phyloP scores from a whole-genome alignment of 92 coral and sea anemone genomes.

The Epizoanthus fatuus region DNA sequence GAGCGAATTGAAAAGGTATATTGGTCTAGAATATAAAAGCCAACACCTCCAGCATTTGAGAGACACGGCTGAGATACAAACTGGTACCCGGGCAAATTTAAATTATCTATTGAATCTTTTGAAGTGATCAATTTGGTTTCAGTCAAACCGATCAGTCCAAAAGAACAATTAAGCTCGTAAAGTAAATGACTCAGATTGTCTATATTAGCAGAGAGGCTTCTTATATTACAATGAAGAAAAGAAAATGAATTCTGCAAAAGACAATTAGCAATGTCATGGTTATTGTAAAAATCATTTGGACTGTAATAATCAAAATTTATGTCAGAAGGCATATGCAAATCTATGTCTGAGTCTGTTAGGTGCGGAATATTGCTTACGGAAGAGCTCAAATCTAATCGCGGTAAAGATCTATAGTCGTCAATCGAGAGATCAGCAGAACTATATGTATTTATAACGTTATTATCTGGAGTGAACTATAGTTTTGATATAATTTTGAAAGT shows the following conservation, averaged over 20 bases:
- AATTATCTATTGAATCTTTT: constrained; percentile 30
- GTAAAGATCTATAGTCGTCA: constrained; percentile 49
- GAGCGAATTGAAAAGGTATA: constrained; percentile 32
- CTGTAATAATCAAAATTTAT: constrained; percentile 57
- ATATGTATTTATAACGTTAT: constrained; percentile 19
- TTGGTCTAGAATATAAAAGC: constrained; percentile 39
- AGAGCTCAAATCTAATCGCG: constrained; percentile 62
- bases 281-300: constrained; percentile 67
- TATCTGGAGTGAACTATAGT: constrained; percentile 43
- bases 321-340: constrained; percentile 55
- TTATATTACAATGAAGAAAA: constrained; percentile 44
- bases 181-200: constrained; percentile 60
- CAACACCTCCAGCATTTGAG: constrained; percentile 71
- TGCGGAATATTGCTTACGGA: constrained; percentile 64
- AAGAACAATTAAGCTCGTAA: constrained; percentile 55
- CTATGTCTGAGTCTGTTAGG: constrained; percentile 53
- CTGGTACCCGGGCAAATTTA: constrained; percentile 18
- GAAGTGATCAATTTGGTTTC: constrained; percentile 56
- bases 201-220: constrained; percentile 46
- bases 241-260: constrained; percentile 39
- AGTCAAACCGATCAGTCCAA: constrained; percentile 61
- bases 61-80: too few relatives aligned
- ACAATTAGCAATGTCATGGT: constrained; percentile 48
- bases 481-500: constrained; percentile 38
- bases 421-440: constrained; percentile 33